phyloP scores from a whole-genome alignment of 2,113 vertebrate genomes.

The Recurvirostra avosetta region DNA sequence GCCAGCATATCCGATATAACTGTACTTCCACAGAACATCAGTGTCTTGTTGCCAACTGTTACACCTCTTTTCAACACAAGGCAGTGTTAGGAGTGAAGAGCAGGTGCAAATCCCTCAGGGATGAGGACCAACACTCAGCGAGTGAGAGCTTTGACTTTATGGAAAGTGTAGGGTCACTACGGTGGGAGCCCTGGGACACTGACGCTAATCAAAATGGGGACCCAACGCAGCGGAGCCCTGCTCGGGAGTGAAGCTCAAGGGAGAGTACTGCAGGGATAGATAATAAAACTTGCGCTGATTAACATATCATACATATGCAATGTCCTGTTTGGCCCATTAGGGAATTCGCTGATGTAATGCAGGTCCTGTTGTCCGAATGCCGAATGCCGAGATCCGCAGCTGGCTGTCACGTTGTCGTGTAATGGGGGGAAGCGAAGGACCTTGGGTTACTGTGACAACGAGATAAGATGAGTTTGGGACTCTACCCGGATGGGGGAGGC shows the following conservation, averaged over 20 bases:
- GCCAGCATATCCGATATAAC: background rate
- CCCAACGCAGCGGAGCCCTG: accelerated
- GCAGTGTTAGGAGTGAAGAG: background rate
- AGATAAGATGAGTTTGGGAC: background rate
- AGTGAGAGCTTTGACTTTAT: background rate
- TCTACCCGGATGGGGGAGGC: background rate
- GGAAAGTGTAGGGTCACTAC: accelerated
- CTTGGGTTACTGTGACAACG: background rate
- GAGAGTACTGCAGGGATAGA: background rate
- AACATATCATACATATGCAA: background rate
- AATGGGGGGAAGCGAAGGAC: background rate
- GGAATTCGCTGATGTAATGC: background rate
- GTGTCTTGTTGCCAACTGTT: background rate
- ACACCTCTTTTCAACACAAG: background rate
- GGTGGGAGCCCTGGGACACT: background rate
- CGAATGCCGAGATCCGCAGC: background rate
- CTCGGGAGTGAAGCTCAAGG: background rate
- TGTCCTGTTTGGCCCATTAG: background rate
- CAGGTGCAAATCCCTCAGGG: background rate
- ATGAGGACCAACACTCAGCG: background rate
- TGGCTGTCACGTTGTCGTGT: background rate
- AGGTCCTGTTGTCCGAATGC: background rate
- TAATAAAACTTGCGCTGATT: background rate
- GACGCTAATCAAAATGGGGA: background rate
- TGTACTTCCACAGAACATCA: background rate